Conservation (phyloP, 2,797 vertebrate genomes). For the Tangara arthus region DNA sequence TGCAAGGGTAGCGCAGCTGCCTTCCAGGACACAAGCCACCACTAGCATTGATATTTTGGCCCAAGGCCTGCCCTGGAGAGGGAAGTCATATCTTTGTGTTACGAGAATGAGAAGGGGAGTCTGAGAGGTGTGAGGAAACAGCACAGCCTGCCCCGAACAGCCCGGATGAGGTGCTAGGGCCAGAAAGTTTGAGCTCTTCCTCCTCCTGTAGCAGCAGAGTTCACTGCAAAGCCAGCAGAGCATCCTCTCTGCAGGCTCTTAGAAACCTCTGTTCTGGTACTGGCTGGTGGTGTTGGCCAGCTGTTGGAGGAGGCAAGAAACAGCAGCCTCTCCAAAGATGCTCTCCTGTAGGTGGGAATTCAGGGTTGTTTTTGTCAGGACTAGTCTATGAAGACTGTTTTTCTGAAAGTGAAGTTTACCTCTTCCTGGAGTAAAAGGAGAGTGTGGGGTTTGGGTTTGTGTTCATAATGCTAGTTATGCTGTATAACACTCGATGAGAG, state of each 20-base stretch:
- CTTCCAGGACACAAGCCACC: rapidly evolving
- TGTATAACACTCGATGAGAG: background rate
- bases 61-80: background rate
- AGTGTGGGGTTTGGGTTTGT: background rate
- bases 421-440: background rate
- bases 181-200: background rate
- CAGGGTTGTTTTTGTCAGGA: background rate
- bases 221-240: background rate
- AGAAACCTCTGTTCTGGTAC: rapidly evolving
- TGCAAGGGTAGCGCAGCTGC: background rate
- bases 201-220: background rate
- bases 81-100: background rate
- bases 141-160: background rate
- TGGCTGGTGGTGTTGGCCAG: background rate
- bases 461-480: background rate
- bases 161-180: background rate
- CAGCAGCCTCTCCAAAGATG: background rate
- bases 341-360: background rate
- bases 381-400: background rate
- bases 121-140: background rate
- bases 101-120: background rate
- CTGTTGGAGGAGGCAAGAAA: background rate
- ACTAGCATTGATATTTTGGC: background rate
- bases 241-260: background rate
- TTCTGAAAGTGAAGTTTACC: background rate